Evolutionary conservation across 2,113 vertebrate species (phyloP).

Genomic region (Lepus timidus): DNA sequence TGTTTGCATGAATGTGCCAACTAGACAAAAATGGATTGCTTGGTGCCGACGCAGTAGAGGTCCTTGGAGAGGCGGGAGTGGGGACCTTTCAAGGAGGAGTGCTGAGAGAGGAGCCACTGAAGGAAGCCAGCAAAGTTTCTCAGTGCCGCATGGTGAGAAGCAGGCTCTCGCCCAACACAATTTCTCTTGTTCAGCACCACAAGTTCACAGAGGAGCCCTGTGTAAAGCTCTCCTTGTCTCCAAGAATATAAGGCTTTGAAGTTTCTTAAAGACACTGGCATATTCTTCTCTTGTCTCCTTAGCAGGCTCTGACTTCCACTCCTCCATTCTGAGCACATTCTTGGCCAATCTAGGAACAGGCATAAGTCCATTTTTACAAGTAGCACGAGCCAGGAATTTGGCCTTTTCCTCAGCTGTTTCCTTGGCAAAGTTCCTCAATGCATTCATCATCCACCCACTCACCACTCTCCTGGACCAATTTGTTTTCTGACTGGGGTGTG

Average conservation of each 20-base stretch:
- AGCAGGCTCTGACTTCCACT: not conserved
- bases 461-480: not conserved
- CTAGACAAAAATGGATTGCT: not conserved
- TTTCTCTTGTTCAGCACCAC: not conserved
- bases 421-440: constrained; percentile 34
- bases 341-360: not conserved
- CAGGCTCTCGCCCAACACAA: not conserved
- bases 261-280: not conserved
- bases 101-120: not conserved
- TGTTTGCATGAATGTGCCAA: not conserved
- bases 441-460: not conserved
- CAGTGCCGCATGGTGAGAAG: fast-evolving
- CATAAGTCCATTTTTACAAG: constrained; percentile 28
- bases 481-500: not conserved
- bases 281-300: not conserved
- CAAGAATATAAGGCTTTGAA: not conserved
- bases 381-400: constrained; percentile 6
- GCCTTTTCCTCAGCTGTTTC: constrained; percentile 55
- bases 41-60: not conserved
- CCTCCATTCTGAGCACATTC: not conserved
- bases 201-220: not conserved
- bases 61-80: not conserved
- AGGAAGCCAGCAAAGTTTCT: not conserved
- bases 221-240: not conserved
- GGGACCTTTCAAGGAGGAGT: not conserved